A percentile compares a stretch with the other conserved stretches of the same genome.
Evolutionary conservation across 1,140 invertebrate species (phyloP).

Genomic region (Drosophila yakuba): DNA sequence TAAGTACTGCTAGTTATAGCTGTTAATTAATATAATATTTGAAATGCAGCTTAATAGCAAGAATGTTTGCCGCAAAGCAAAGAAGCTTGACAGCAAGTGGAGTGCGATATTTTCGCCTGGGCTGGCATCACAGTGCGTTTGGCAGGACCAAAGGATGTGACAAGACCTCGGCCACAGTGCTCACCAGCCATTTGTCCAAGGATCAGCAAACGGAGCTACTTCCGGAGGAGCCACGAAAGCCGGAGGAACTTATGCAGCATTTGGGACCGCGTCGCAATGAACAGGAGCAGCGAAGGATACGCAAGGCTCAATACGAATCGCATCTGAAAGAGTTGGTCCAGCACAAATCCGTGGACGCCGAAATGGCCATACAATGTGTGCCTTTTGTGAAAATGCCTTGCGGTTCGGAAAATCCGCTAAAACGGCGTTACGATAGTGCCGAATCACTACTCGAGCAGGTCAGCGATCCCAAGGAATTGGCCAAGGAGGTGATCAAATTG

Average conservation of each 20-base stretch:
- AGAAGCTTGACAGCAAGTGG: not conserved
- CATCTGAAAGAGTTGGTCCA: slow-evolving; percentile 6
- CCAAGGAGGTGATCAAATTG: slow-evolving; percentile 13
- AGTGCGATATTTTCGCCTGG: not conserved
- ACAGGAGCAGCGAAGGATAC: slow-evolving; percentile 31
- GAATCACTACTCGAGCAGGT: slow-evolving; percentile 22
- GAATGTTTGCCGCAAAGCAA: not conserved
- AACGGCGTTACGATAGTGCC: not conserved
- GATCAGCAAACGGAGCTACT: not conserved
- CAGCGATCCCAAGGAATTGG: slow-evolving; percentile 9
- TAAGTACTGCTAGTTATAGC: not conserved
- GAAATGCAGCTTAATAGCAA: not conserved
- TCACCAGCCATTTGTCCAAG: not conserved
- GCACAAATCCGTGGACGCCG: slow-evolving; percentile 2
- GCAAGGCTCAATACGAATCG: slow-evolving; percentile 11
- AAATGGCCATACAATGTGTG: not conserved
- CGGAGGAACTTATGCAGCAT: not conserved
- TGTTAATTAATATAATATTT: too few species aligned
- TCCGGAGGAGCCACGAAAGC: not conserved
- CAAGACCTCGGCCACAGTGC: slow-evolving; percentile 31
- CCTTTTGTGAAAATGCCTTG: not conserved
- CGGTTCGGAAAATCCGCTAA: not conserved
- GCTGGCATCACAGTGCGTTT: not conserved
- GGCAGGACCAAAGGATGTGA: not conserved
- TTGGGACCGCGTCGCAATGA: slow-evolving; percentile 20